A percentile compares a stretch with the other conserved stretches of the same genome.
Conservation (phyloP, 2,888 invertebrate species). For the Pardosa pseudoannulata region DNA sequence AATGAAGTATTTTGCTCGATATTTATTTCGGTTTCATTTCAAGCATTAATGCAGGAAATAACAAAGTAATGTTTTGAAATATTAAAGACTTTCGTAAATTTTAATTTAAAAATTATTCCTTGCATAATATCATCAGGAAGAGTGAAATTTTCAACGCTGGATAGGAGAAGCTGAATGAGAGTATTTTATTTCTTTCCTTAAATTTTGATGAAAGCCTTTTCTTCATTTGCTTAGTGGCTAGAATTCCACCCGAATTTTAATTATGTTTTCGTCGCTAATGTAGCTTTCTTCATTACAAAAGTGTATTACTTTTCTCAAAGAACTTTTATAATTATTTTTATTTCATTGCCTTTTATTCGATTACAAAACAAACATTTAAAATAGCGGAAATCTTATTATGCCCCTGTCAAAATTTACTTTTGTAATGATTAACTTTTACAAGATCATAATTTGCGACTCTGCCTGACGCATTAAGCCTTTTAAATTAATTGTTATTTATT, state of each 20-base stretch:
- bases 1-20: too few species aligned
- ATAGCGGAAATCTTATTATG: not conserved
- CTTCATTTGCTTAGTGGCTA: not conserved
- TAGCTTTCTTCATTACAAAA: not conserved
- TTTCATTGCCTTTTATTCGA: not conserved
- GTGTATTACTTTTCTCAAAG: not conserved
- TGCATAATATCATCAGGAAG: too few species aligned
- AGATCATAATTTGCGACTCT: not conserved
- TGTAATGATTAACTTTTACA: not conserved
- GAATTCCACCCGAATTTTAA: not conserved
- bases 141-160: too few species aligned
- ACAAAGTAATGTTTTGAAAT: too few species aligned
- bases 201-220: not conserved
- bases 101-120: too few species aligned
- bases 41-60: too few species aligned
- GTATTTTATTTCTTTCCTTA: too few species aligned
- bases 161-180: too few species aligned
- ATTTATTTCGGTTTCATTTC: too few species aligned
- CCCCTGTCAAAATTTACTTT: not conserved
- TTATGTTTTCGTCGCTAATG: not conserved
- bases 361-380: not conserved
- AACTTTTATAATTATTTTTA: not conserved
- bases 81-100: too few species aligned
- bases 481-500: slow-evolving; percentile 1
- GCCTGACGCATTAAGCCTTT: not conserved